Percentiles rank a stretch among this genome's conserved stretches.
Conservation (phyloP, 2,797 vertebrate genomes). For the Acanthiza pusilla region DNA sequence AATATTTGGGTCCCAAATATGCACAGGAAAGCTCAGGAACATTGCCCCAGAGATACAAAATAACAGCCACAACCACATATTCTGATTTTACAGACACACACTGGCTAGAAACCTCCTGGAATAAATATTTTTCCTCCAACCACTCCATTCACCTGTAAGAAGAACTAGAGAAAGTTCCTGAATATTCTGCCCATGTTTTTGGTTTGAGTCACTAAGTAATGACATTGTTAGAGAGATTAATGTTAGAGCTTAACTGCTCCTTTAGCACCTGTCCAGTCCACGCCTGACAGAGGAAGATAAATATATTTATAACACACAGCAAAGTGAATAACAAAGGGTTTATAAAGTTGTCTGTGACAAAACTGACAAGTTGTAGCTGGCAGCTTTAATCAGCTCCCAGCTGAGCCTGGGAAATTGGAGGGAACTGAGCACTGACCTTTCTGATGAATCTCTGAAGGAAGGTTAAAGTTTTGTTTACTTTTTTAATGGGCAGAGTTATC, state of each 20-base stretch:
- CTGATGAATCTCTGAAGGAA: slow-evolving; percentile 46
- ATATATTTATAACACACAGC: slow-evolving; percentile 73
- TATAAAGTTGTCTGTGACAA: slow-evolving; percentile 81
- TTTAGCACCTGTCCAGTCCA: slow-evolving; percentile 56
- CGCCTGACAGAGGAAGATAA: slow-evolving; percentile 69
- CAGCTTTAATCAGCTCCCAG: slow-evolving; percentile 72
- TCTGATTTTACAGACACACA: neutral
- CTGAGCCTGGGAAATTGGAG: slow-evolving; percentile 67
- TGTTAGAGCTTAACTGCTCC: slow-evolving; percentile 13
- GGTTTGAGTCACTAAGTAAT: slow-evolving; percentile 19
- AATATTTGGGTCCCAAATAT: neutral
- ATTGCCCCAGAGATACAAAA: neutral
- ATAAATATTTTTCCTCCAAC: neutral
- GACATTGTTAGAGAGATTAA: neutral
- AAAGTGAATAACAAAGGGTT: slow-evolving; percentile 75
- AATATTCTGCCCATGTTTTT: neutral
- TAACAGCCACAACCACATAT: neutral
- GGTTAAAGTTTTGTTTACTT: slow-evolving; percentile 62
- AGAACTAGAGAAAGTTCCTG: neutral
- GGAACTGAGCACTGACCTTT: slow-evolving; percentile 65
- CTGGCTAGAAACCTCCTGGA: neutral
- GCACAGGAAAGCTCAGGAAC: neutral
- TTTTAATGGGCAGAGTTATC: slow-evolving; percentile 40
- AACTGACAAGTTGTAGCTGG: slow-evolving; percentile 76
- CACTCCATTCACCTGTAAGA: neutral